A percentile compares a stretch with the other conserved stretches of the same genome.
These are phyloP conservation scores for Eupithecia centaureata DNA, from an alignment of 2,888 invertebrate species.

Conservation along the genomic window DNA sequence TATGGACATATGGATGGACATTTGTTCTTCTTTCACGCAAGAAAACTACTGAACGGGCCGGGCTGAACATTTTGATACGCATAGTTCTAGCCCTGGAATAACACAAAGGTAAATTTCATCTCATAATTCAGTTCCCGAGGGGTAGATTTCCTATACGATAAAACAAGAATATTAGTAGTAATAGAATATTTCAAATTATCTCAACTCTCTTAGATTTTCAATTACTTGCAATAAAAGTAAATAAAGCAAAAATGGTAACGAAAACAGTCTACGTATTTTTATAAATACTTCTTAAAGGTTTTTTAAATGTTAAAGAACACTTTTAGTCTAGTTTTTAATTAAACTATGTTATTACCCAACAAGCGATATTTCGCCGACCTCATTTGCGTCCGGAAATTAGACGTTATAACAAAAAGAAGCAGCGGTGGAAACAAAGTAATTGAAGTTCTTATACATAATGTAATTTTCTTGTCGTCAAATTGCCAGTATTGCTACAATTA, in stretches of 20 bases:
- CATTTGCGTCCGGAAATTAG: background rate
- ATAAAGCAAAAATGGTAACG: background rate
- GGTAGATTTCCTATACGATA: too few relatives aligned
- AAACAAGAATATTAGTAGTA: too few relatives aligned
- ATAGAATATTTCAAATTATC: too few relatives aligned
- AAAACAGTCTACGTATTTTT: background rate
- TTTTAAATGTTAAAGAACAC: background rate
- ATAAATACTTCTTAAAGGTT: background rate
- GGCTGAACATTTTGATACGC: too few relatives aligned
- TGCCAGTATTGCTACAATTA: constrained; percentile 5
- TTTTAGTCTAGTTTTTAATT: background rate
- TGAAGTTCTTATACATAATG: constrained; percentile 7
- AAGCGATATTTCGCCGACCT: background rate
- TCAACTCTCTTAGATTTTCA: too few relatives aligned
- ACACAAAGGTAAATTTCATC: too few relatives aligned
- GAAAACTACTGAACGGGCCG: too few relatives aligned
- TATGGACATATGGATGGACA: too few relatives aligned
- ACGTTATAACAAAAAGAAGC: constrained; percentile 1
- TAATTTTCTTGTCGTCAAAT: constrained; percentile 11
- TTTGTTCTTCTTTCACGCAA: too few relatives aligned
- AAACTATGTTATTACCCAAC: background rate
- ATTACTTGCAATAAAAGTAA: background rate
- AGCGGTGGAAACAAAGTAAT: background rate
- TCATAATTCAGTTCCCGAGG: too few relatives aligned
- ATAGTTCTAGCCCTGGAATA: too few relatives aligned